Conservation (phyloP, 2,797 vertebrate genomes). For the Pteropus rufus region DNA sequence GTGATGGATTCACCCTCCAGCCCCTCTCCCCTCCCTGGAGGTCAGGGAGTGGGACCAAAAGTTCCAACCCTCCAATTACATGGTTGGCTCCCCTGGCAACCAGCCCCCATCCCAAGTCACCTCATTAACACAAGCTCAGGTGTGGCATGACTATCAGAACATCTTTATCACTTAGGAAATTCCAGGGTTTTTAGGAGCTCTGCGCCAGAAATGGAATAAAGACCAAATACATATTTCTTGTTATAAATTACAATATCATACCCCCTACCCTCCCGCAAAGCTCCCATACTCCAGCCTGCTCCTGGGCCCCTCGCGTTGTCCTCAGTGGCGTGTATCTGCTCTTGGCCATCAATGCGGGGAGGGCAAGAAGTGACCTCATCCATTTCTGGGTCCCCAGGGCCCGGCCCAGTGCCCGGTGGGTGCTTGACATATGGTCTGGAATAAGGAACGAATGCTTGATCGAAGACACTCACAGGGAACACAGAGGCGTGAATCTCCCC, state of each 20-base stretch:
- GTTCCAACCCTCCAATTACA: no score
- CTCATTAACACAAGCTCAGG: not conserved
- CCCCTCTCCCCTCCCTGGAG: not conserved
- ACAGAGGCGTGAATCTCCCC: not conserved
- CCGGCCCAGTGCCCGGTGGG: not conserved
- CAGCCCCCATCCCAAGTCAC: not conserved
- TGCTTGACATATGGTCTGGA: not conserved
- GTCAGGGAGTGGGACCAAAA: not conserved
- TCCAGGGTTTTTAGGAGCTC: not conserved
- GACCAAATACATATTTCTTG: not conserved
- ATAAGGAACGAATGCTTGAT: not conserved
- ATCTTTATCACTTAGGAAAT: not conserved
- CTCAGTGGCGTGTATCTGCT: not conserved
- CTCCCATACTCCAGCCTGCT: no score
- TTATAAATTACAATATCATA: not conserved
- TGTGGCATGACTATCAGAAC: not conserved
- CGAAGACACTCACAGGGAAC: not conserved
- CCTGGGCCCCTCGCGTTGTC: rapidly evolving
- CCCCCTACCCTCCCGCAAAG: not conserved
- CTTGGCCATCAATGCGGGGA: not conserved
- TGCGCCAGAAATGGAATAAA: not conserved
- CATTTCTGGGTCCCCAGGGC: not conserved
- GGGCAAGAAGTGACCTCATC: not conserved
- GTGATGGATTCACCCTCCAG: not conserved
- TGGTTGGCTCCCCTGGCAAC: not conserved